Percentiles rank a stretch among this genome's conserved stretches.
Conservation (phyloP, 2,797 vertebrate species). For the Enteromius thamalakanensis region DNA sequence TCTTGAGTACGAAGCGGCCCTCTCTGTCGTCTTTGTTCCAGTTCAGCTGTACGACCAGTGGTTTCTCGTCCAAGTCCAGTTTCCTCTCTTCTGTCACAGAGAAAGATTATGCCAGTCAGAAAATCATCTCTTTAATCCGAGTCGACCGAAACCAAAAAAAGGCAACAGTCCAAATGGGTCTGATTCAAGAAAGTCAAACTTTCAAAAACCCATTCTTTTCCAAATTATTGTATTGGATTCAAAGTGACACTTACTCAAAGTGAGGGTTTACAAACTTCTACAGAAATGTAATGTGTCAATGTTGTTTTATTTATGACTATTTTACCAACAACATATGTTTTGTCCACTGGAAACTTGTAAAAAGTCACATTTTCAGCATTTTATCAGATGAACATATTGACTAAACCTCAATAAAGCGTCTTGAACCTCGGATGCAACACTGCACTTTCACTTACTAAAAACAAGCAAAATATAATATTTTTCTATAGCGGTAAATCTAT, state of each 20-base stretch:
- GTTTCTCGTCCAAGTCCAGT: slow-evolving; percentile 97
- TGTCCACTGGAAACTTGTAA: neutral
- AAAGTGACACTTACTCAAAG: neutral
- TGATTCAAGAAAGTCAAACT: neutral
- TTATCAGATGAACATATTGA: neutral
- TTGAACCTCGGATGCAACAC: neutral
- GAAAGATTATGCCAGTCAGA: slow-evolving; percentile 45
- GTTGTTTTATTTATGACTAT: neutral
- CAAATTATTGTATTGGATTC: neutral
- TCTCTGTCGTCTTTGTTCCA: slow-evolving; percentile 99
- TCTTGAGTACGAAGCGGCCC: slow-evolving; percentile 97
- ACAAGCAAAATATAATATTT: neutral
- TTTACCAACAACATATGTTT: neutral
- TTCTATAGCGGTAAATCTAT: too few relatives aligned
- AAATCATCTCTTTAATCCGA: neutral
- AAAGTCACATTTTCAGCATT: neutral
- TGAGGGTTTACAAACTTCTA: neutral
- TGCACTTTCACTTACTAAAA: neutral
- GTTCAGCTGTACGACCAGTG: slow-evolving; percentile 95
- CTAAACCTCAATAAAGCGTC: neutral
- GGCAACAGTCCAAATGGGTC: neutral
- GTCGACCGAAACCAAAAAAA: neutral
- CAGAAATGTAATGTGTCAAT: neutral
- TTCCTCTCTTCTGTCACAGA: slow-evolving; percentile 94
- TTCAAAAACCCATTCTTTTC: neutral